Evolutionary conservation across 1,140 invertebrate species (phyloP).

Genomic region (Drosophila pseudoobscura): DNA sequence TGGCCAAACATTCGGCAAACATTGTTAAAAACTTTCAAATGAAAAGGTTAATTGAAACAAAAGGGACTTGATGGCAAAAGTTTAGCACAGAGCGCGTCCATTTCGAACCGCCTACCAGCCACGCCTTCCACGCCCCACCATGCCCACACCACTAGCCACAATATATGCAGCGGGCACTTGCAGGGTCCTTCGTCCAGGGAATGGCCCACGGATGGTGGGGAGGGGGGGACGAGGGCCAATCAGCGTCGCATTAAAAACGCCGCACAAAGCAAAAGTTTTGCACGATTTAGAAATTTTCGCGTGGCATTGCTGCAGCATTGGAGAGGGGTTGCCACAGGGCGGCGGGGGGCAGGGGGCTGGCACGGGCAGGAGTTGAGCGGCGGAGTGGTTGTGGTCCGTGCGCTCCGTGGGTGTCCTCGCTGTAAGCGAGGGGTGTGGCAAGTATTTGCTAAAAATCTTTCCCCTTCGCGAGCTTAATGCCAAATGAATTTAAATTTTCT

Average conservation of each 20-base stretch:
- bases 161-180: constrained; percentile 17
- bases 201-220: neutral
- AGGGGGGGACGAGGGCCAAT: constrained; percentile 42
- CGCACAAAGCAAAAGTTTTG: constrained; percentile 69
- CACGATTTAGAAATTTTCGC: constrained; percentile 67
- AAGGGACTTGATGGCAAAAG: constrained; percentile 76
- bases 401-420: neutral
- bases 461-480: neutral
- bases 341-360: neutral
- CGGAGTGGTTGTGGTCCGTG: constrained; percentile 23
- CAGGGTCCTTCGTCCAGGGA: constrained; percentile 1
- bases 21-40: constrained; percentile 79
- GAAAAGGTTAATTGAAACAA: constrained; percentile 82
- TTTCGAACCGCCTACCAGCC: constrained; percentile 42
- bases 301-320: constrained; percentile 14
- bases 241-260: constrained; percentile 66
- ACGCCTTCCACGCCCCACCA: constrained; percentile 16
- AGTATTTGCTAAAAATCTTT: constrained; percentile 28
- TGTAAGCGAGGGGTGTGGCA: constrained; percentile 11
- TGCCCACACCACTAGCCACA: neutral
- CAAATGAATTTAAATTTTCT: constrained; percentile 48
- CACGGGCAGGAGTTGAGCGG: neutral
- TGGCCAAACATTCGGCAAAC: constrained; percentile 70
- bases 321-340: neutral
- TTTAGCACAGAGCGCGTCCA: constrained; percentile 64